phyloP scores from a whole-genome alignment of 2,888 invertebrate genomes.

The Theodoxus fluviatilis region DNA sequence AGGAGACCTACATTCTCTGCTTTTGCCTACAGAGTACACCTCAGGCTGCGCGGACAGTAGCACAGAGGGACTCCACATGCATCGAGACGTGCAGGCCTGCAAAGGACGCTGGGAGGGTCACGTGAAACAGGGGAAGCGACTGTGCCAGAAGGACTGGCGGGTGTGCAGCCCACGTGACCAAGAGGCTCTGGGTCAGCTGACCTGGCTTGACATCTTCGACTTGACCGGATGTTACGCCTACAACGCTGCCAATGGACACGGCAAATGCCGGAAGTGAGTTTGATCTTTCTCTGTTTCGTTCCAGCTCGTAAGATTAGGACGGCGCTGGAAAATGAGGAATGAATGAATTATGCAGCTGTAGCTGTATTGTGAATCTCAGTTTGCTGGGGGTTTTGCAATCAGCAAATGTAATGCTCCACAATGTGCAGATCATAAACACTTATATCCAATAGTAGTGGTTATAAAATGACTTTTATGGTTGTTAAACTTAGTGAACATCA shows the following conservation, averaged over 20 bases:
- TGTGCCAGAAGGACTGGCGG: constrained; percentile 61
- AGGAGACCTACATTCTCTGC: not conserved
- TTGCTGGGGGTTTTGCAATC: too few species aligned
- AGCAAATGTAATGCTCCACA: too few species aligned
- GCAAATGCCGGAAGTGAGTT: constrained; percentile 54
- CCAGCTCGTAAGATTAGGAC: too few species aligned
- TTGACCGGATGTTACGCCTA: constrained; percentile 62
- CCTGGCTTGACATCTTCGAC: constrained; percentile 57
- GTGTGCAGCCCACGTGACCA: constrained; percentile 58
- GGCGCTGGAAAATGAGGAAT: too few species aligned
- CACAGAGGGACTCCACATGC: constrained; percentile 56
- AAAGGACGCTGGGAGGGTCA: constrained; percentile 61
- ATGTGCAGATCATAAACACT: not conserved
- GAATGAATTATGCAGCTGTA: too few species aligned
- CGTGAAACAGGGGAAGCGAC: constrained; percentile 50
- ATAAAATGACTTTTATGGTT: too few species aligned
- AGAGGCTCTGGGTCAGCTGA: constrained; percentile 47
- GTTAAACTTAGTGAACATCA: too few species aligned
- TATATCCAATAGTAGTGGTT: not conserved
- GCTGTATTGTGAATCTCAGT: too few species aligned
- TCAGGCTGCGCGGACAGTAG: constrained; percentile 60
- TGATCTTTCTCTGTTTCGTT: not conserved
- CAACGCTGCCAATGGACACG: constrained; percentile 57
- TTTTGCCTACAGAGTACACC: constrained; percentile 44
- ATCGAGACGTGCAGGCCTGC: constrained; percentile 59